Evolutionary conservation across 1,140 invertebrate genomes (phyloP), one percentile per base, ranked within the genome.

Genomic region (Pseudomyrmex sp.): DNA sequence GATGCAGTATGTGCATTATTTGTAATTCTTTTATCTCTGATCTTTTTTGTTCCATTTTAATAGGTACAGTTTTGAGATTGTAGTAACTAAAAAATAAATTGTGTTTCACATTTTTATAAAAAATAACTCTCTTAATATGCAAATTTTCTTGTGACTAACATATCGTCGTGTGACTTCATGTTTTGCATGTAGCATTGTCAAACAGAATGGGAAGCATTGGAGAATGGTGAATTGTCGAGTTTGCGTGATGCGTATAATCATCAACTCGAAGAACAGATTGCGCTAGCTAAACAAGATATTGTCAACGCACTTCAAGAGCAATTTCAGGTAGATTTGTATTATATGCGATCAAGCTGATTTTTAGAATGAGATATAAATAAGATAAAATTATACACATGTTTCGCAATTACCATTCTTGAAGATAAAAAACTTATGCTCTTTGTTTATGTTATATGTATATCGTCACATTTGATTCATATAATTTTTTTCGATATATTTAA

Each of bases 251-350:
- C 90, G 73, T 94, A 93, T 86, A 90, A 89, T 85, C 90, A 90
- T 62, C 92, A 92, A 66, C 92, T 96, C 79, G 94, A 96, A 87
- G 95, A 96, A 88, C 95, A 96, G 91, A 92, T 96, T 68, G 92
- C 93, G 54, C 90, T 96, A 85, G 96, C 96, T 70, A 95, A 95
- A 74, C 93, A 95, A 84, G 96, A 96, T 84, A 95, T 96, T 86
- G 92, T 96, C 85, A 94, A 94, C 85, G 95, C 94, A 74, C 91
- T 96, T 84, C 95, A 95, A 92, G 92, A 94, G 72, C 95, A 96
- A 85, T 95, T 96, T 87, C 95, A 96, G 95, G 96, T 96, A 94
- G 94, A 90, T 91, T 65, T 86, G 58, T 12, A 54, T 82, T 10
- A 44, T 62, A 12, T 73, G 13, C 59, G 58, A 61, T 15, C 73